phyloP scores from a whole-genome alignment of 2,113 vertebrate species.

The Fulmarus glacialis region DNA sequence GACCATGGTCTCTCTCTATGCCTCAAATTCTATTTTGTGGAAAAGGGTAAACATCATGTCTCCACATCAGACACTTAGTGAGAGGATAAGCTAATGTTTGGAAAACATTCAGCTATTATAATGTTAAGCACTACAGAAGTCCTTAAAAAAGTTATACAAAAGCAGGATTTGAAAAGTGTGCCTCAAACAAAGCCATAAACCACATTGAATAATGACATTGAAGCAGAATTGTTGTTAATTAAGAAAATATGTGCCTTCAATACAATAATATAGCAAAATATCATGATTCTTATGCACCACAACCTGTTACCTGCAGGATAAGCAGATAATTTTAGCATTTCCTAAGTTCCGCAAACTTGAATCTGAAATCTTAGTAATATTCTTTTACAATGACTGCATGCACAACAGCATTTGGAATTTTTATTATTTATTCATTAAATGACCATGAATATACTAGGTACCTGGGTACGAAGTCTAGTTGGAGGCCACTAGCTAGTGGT shows the following conservation, averaged over 20 bases:
- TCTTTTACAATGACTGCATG: not conserved
- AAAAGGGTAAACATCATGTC: not conserved
- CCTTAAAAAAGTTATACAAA: not conserved
- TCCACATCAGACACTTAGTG: not conserved
- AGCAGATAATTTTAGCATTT: not conserved
- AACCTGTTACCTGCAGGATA: not conserved
- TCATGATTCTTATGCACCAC: not conserved
- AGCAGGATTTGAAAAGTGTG: not conserved
- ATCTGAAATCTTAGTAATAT: not conserved
- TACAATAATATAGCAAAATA: not conserved
- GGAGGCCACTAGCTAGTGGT: not conserved
- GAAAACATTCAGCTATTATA: not conserved
- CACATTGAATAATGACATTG: not conserved
- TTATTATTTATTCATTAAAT: not conserved
- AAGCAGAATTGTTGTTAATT: not conserved
- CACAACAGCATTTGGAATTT: not conserved
- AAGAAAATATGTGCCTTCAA: not conserved
- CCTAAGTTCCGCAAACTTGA: not conserved
- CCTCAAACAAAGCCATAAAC: not conserved
- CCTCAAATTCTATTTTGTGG: not conserved
- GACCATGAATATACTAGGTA: not conserved
- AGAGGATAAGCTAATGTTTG: not conserved
- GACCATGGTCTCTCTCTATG: not conserved
- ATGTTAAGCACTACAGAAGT: not conserved
- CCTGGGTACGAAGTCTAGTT: not conserved